These are phyloP conservation scores for Coreius guichenoti DNA, from an alignment of 2,797 vertebrate genomes.

Conservation along the genomic window DNA sequence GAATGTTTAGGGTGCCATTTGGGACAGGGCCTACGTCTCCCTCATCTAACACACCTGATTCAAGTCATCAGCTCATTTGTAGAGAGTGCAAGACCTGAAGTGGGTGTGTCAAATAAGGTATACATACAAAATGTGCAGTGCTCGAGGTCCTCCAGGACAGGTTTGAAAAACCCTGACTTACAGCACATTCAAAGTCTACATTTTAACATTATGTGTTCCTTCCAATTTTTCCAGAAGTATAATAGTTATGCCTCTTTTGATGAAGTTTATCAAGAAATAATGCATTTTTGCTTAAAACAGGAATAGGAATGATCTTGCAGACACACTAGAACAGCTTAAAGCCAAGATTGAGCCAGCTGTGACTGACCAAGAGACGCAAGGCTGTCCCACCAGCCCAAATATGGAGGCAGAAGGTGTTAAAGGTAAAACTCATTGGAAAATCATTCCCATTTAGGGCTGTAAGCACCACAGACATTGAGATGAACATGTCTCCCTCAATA, in stretches of 20 bases:
- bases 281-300: constrained; percentile 71
- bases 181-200: neutral
- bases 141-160: too few relatives aligned
- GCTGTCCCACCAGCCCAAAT: constrained; percentile 77
- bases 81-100: too few relatives aligned
- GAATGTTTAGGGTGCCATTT: too few relatives aligned
- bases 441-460: neutral
- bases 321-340: constrained; percentile 93
- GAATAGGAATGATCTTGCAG: constrained; percentile 91
- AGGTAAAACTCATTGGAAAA: constrained; percentile 20
- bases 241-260: neutral
- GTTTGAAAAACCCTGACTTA: too few relatives aligned
- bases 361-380: constrained; percentile 76
- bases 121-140: too few relatives aligned
- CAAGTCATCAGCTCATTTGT: too few relatives aligned
- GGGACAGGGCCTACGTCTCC: too few relatives aligned
- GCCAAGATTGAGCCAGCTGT: constrained; percentile 88
- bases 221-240: neutral
- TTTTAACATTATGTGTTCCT: neutral
- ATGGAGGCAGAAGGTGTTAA: constrained; percentile 22
- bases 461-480: neutral
- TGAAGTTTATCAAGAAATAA: constrained; percentile 7
- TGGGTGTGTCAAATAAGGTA: too few relatives aligned
- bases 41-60: too few relatives aligned
- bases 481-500: neutral